phyloP scores from a whole-genome alignment of 2,797 vertebrate species.

The Eulemur albifrons region DNA sequence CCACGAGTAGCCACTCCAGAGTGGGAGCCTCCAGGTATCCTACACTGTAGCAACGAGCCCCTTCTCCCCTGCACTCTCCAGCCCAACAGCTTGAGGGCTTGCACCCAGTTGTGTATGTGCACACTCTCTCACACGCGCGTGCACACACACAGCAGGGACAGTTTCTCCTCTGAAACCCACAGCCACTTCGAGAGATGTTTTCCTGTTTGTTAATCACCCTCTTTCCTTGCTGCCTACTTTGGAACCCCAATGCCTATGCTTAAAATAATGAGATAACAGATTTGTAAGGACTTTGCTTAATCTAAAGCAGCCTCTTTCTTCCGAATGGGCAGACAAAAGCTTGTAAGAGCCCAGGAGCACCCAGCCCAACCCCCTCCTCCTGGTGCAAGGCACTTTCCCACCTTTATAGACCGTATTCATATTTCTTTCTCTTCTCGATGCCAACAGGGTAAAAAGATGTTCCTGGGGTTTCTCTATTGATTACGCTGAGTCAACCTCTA shows the following conservation, averaged over 20 bases:
- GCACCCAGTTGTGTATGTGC: neutral
- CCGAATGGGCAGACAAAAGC: too few species aligned
- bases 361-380: neutral
- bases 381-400: neutral
- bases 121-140: rapidly evolving
- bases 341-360: neutral
- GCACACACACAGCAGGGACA: too few species aligned
- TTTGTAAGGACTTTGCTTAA: neutral
- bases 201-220: neutral
- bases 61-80: neutral
- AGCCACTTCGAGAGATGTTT: neutral
- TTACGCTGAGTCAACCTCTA: neutral
- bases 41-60: neutral
- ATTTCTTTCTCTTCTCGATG: neutral
- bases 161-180: neutral
- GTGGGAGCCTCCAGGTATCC: neutral
- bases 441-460: neutral
- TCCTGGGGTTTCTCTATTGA: neutral
- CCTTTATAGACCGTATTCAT: too few species aligned
- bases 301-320: neutral
- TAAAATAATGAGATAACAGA: neutral
- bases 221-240: neutral
- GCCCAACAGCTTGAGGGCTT: neutral
- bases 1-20: neutral
- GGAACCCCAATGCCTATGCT: neutral